Percentiles rank a stretch among this genome's conserved stretches.
Conservation (phyloP, 2,888 invertebrate species). For the Anthophora plumipes region DNA sequence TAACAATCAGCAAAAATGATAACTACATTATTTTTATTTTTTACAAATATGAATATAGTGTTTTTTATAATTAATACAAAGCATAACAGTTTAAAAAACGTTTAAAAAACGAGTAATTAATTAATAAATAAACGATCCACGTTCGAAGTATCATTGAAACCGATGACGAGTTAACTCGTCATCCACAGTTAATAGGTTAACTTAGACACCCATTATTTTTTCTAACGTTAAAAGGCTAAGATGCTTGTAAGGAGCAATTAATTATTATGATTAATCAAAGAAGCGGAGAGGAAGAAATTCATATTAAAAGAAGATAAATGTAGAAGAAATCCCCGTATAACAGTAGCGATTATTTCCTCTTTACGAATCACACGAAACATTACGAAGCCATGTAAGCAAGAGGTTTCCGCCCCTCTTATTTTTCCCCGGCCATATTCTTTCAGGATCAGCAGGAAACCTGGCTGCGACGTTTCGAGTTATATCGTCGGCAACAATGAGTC, state of each 20-base stretch:
- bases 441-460: slow-evolving; percentile 52
- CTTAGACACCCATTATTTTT: no score
- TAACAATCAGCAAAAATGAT: no score
- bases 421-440: slow-evolving; percentile 39
- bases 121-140: no score
- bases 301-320: slow-evolving; percentile 3
- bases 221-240: no score
- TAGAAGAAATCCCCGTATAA: slow-evolving; percentile 1
- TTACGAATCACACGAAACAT: slow-evolving; percentile 35
- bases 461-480: slow-evolving; percentile 59
- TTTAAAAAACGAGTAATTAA: no score
- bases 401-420: slow-evolving; percentile 35
- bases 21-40: no score
- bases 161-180: no score
- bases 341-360: slow-evolving; percentile 34
- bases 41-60: no score
- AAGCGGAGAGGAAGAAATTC: background rate
- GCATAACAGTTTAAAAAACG: no score
- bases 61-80: no score
- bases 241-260: background rate
- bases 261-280: background rate
- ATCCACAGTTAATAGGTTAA: no score
- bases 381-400: slow-evolving; percentile 48
- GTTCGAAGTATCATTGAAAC: no score
- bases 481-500: slow-evolving; percentile 59